Percentiles rank a stretch among this genome's conserved stretches.
Conservation (phyloP, 1,140 invertebrate genomes). For the Trichomalopsis sarcophagae region DNA sequence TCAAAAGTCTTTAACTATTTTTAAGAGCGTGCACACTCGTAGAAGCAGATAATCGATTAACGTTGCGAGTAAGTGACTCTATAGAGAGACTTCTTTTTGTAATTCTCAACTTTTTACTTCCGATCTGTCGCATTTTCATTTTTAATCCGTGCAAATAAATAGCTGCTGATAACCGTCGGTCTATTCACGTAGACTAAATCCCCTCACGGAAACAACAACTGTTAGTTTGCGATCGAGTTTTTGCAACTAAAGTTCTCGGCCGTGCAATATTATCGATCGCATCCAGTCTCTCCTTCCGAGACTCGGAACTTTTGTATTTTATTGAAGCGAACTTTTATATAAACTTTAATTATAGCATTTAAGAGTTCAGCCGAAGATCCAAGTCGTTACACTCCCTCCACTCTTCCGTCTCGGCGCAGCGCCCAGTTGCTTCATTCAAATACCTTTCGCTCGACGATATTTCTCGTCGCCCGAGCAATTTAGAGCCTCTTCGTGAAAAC, state of each 20-base stretch:
- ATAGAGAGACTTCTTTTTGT: neutral
- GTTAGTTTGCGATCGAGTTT: neutral
- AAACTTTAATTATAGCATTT: constrained; percentile 41
- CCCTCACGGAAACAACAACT: neutral
- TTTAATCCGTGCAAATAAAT: neutral
- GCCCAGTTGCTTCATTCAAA: neutral
- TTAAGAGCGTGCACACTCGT: neutral
- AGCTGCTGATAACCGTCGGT: neutral
- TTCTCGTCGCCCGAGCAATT: no score
- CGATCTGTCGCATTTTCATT: neutral
- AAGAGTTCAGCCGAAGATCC: neutral
- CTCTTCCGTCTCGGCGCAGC: neutral
- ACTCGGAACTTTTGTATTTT: constrained; percentile 9
- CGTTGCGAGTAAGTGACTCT: no score
- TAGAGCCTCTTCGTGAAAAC: neutral
- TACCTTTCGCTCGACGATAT: no score
- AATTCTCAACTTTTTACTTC: neutral
- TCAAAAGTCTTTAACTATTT: neutral
- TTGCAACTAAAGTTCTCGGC: neutral
- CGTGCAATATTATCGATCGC: constrained; percentile 21
- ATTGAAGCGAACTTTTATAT: constrained; percentile 13
- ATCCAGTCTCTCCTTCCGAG: neutral
- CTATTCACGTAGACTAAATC: neutral
- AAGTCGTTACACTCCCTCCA: neutral
- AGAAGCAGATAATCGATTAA: neutral